Conservation (phyloP, 2,797 vertebrate species). For the Sphenodon punctatus region DNA sequence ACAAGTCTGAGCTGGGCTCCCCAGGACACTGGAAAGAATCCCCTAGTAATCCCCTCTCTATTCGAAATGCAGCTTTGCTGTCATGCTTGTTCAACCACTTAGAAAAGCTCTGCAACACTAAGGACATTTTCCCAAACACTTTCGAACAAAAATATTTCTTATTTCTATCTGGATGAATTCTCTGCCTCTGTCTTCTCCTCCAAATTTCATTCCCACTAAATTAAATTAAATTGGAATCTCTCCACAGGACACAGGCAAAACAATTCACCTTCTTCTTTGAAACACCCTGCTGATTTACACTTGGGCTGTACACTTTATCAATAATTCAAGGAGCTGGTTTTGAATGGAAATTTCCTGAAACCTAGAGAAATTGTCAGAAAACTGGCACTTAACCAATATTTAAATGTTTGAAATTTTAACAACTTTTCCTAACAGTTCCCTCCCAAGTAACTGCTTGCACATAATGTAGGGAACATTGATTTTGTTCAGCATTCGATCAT, state of each 20-base stretch:
- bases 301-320: conserved; percentile 27
- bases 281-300: conserved; percentile 18
- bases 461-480: no score
- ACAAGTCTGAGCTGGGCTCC: conserved; percentile 33
- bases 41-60: conserved; percentile 24
- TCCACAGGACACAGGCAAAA: neutral
- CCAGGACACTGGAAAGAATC: conserved; percentile 25
- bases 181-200: neutral
- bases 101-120: conserved; percentile 33
- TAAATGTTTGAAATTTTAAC: no score
- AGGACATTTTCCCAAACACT: conserved; percentile 29
- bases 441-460: no score
- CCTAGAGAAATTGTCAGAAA: neutral
- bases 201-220: neutral
- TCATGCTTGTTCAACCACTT: neutral
- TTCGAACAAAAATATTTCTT: conserved; percentile 33
- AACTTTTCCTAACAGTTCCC: no score
- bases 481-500: no score
- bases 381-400: no score
- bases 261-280: neutral
- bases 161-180: conserved; percentile 28
- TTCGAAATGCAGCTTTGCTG: conserved; percentile 29
- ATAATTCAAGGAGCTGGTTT: conserved; percentile 2
- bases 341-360: conserved; percentile 2
- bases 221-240: conserved; percentile 25